phyloP scores from a whole-genome alignment of 2,888 invertebrate species.

The Chesias legatella region DNA sequence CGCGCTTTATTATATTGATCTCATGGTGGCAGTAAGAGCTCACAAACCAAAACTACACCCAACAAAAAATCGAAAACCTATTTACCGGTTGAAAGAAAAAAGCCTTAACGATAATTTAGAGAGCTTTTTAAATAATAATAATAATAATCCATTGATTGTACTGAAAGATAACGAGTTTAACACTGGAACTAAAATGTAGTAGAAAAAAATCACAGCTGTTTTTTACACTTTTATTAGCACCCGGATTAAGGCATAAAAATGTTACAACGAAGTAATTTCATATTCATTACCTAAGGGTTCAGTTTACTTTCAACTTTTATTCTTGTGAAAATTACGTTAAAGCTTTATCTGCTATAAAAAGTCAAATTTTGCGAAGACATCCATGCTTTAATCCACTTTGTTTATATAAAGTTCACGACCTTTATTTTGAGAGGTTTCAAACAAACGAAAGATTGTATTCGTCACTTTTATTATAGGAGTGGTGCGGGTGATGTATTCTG shows the following conservation, averaged over 20 bases:
- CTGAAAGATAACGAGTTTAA: too few species aligned
- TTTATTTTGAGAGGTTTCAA: conserved; percentile 17
- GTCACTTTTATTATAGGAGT: not conserved
- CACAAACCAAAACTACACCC: too few species aligned
- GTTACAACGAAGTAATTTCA: conserved; percentile 38
- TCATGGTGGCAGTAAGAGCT: too few species aligned
- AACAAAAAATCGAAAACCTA: too few species aligned
- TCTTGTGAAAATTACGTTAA: conserved; percentile 40
- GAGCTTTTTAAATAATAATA: too few species aligned
- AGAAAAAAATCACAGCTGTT: conserved; percentile 12
- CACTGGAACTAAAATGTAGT: not conserved
- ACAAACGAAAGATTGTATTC: conserved; percentile 6
- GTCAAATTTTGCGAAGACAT: conserved; percentile 33
- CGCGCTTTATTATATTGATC: too few species aligned
- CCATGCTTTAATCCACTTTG: conserved; percentile 35
- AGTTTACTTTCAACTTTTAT: conserved; percentile 39
- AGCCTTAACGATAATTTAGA: too few species aligned
- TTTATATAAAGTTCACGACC: conserved; percentile 32
- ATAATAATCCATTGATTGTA: too few species aligned
- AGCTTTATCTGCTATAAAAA: conserved; percentile 41
- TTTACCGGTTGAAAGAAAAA: too few species aligned
- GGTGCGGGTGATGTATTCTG: not conserved
- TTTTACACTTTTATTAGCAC: conserved; percentile 23
- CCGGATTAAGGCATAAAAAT: conserved; percentile 35
- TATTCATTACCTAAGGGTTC: conserved; percentile 40